These are phyloP conservation scores for Taenaris catops DNA, from an alignment of 2,888 invertebrate species.

Conservation along the genomic window DNA sequence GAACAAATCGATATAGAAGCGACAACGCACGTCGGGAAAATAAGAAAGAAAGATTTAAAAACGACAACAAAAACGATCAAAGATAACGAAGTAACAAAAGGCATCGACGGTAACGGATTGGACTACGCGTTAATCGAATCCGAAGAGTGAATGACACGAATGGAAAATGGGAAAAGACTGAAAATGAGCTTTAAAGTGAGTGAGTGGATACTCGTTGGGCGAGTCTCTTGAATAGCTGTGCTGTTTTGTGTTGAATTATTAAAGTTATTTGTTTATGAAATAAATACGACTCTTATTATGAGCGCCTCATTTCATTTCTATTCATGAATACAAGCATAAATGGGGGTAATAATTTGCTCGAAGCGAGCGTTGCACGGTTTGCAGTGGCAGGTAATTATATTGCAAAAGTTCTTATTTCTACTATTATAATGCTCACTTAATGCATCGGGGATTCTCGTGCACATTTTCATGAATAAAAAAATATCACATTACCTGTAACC, in stretches of 20 bases:
- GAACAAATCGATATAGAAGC: slow-evolving; percentile 55
- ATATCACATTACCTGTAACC: no score
- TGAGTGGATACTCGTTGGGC: slow-evolving; percentile 11
- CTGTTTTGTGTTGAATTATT: slow-evolving; percentile 26
- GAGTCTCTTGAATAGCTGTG: slow-evolving; percentile 19
- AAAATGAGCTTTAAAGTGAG: slow-evolving; percentile 40
- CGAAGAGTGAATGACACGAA: slow-evolving; percentile 42
- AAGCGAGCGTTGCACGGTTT: no score
- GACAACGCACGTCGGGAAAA: slow-evolving; percentile 63
- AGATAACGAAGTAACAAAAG: slow-evolving; percentile 66
- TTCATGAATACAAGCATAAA: no score
- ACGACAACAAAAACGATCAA: slow-evolving; percentile 51
- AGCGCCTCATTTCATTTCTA: slow-evolving; percentile 5
- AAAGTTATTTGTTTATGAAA: slow-evolving; percentile 48
- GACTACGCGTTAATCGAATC: slow-evolving; percentile 50
- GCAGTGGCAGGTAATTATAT: no score
- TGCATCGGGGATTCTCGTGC: no score
- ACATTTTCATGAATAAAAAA: no score
- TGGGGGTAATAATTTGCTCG: no score
- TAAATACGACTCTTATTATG: slow-evolving; percentile 65
- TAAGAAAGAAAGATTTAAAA: slow-evolving; percentile 69
- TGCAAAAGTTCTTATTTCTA: no score
- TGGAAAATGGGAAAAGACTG: slow-evolving; percentile 49
- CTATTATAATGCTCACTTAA: no score
- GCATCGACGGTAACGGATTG: slow-evolving; percentile 49